Evolutionary conservation across 2,113 vertebrate genomes (phyloP).

Genomic region (Geococcyx californianus): DNA sequence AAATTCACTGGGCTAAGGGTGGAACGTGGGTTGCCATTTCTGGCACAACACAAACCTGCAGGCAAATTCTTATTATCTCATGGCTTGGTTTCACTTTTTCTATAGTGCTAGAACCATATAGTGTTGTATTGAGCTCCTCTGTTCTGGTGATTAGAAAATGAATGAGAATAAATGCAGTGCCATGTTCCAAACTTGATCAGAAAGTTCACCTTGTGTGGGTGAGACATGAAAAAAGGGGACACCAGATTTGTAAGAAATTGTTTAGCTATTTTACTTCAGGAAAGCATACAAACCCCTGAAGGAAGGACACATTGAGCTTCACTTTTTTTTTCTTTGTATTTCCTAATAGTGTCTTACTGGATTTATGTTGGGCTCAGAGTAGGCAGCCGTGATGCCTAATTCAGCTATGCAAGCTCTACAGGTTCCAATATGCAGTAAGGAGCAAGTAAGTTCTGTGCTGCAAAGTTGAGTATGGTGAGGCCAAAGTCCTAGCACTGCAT

Average conservation of each 20-base stretch:
- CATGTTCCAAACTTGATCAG: neutral
- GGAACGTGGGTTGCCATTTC: neutral
- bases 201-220: neutral
- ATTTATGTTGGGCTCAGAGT: neutral
- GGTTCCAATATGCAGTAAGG: neutral
- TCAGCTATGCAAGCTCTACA: neutral
- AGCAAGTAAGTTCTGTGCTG: neutral
- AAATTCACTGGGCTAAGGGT: neutral
- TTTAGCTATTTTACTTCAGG: neutral
- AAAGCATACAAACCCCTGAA: neutral
- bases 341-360: neutral
- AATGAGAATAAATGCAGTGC: neutral
- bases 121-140: neutral
- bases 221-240: neutral
- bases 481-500: neutral
- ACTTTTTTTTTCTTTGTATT: neutral
- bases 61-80: neutral
- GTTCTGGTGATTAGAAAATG: neutral
- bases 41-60: neutral
- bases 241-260: neutral
- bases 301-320: neutral
- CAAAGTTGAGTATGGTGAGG: neutral
- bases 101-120: fast-evolving
- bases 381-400: neutral
- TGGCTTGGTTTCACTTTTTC: neutral